Percentiles rank a stretch among this genome's conserved stretches.
These are phyloP conservation scores for Amblyornis subalaris DNA, from an alignment of 2,113 vertebrate species.

Conservation along the genomic window DNA sequence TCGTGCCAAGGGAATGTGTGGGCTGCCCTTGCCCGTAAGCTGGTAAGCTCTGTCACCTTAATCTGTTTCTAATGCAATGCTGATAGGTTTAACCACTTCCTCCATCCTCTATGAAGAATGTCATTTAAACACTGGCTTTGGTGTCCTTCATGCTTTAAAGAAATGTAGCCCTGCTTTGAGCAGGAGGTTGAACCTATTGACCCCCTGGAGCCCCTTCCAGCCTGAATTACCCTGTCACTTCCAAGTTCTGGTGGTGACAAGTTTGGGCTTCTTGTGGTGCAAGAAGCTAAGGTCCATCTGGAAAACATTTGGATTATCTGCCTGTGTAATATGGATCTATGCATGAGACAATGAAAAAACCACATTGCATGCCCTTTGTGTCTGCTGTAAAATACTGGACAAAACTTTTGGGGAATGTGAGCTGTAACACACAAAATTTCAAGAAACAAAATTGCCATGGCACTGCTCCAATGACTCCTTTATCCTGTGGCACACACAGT, in stretches of 20 bases:
- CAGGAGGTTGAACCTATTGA: neutral
- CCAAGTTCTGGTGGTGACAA: neutral
- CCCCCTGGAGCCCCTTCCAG: neutral
- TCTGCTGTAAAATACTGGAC: neutral
- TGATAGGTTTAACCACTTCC: neutral
- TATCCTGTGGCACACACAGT: neutral
- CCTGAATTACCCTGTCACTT: neutral
- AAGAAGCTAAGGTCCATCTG: neutral
- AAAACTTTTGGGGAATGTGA: neutral
- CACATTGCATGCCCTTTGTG: fast-evolving
- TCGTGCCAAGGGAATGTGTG: neutral
- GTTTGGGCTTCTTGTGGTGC: neutral
- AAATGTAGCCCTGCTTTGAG: neutral
- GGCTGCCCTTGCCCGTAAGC: fast-evolving
- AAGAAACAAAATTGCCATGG: neutral
- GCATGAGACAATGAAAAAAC: neutral
- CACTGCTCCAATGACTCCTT: neutral
- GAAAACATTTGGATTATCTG: neutral
- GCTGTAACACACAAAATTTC: neutral
- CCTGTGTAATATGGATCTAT: neutral
- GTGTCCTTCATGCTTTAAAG: neutral
- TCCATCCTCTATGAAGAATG: neutral
- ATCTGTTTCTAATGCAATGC: neutral
- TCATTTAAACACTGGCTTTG: neutral
- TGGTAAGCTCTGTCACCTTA: neutral